Base-by-base conservation (phyloP, 2,888 invertebrate species). In the Drosophila trichaetosa region DNA sequence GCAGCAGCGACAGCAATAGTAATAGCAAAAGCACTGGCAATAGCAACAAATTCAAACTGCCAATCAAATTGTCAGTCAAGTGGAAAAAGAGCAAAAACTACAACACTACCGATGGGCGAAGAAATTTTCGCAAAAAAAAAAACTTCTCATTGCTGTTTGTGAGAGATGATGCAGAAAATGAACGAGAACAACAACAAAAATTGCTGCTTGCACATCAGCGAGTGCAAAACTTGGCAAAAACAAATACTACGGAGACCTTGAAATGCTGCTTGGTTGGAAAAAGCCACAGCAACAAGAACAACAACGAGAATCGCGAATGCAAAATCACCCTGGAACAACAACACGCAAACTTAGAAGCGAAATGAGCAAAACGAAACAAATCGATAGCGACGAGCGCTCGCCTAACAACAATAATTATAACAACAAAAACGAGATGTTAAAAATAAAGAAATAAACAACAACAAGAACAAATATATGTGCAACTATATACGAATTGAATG, bases 251-350 rank as follows among this genome's bases (percentile, higher is more conserved):
- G 76, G 78, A 87, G 90, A 87, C 87, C 87, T 87, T 87, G 90
- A 87, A 87, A 90, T 76, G 74, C 80, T 89, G 86, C 69, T 89
- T 82, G 81, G 74, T 76, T 81, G 72, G 73, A 72, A 69, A 74
- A 69, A 80, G 66, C 72, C 58, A 65, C 64, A 74, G 56, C 52
- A 70, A 66, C 60, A 69, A 70, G 68, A 64, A 69, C 65, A 40
- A 46, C 46, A 46, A 29, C 33, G 64, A 60, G 74, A 79, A 74
- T 52, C 40, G 58, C 75, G 70, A 87, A 81, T 86, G 89, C 89
- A 82, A 87, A 83, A 86, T 90, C 89, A 87, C 86, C 86, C 89
- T 90, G 87, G 87, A 90, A 88, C 82, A 86, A 70, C 85, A 89
- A 72, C 87, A 85, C 83, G 87, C 87, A 83, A 85, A 85, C 87